Base-by-base conservation (phyloP, 2,888 invertebrate species). In the Liposcelis brunnea region DNA sequence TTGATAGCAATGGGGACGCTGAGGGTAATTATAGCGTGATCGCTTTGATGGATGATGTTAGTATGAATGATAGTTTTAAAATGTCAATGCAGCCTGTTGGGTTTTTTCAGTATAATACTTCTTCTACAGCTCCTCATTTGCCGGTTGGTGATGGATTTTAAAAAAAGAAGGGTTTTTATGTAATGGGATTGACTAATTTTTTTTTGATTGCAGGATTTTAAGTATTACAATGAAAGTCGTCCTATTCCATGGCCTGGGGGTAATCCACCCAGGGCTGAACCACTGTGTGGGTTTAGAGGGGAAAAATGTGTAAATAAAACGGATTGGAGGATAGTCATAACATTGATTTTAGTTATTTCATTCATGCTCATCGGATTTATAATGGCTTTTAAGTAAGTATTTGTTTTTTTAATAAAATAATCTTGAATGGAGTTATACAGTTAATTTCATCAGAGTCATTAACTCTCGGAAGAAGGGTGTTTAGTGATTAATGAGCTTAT, bases 1-100 rank as follows among this genome's bases (percentile, higher is more conserved):
- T 93, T 56, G 89, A 93, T 59, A 73, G 71, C 2, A 80, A 83
- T 51, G 91, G 91, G 0, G 89, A 93, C 56, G 89, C 90, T 0
- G 87, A 90, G 57, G 90, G 89, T 1, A 91, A 91, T 64, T 91
- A 83, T 63, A 84, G 89, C 0, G 80, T 91, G 1, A 77, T 90
- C 18, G 79, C 84, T 0, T 64, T 87, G 43, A 68, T 81, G 49
- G 73, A 74, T 38, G 77, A 81, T 53, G 58, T 62, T 2, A 63
- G 67, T 8, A 60, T 62, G 49, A 66, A 64, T 51, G 70, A 68
- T 0, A 63, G 70, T 0, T 64, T 72, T 0, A 69, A 74, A 14
- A 77, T 78, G 75, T 75, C 75, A 47, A 80, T 83, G 64, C 75
- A 77, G 54, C 80, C 82, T 1, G 81, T 85, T 1, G 84, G 82